Evolutionary conservation across 35 echinoderm and acorn worm species (phyloP), one percentile per base, ranked within the genome.

Genomic region (Anneissia japonica): DNA sequence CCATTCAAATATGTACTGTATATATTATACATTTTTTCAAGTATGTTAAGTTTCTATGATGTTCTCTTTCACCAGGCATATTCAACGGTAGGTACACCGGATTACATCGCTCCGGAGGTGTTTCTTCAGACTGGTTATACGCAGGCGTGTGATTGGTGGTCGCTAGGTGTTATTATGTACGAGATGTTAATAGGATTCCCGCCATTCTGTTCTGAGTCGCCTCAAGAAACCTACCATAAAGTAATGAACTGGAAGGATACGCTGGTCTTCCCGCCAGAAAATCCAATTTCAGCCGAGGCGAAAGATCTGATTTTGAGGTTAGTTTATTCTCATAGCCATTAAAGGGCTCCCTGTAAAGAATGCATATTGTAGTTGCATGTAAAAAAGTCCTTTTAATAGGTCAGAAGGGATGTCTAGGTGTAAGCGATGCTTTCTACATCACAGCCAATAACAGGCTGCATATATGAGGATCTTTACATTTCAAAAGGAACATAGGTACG

Each of bases 161-260:
- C 96, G 35, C 80, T 99, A 94, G 96, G 96, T 30, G 96, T 99
- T 35, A 93, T 99, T 84, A 94, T 99, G 92, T 99, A 99, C 33
- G 96, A 99, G 87, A 99, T 99, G 96, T 84, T 99, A 87, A 99
- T 99, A 78, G 96, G 96, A 35, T 99, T 94, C 77, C 96, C 96
- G 32, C 96, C 96, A 39, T 99, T 99, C 86, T 99, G 96, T 83
- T 99, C 96, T 0, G 96, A 99, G 90, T 94, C 91, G 0, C 96
- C 96, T 23, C 96, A 99, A 75, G 96, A 99, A 80, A 99, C 96
- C 0, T 99, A 99, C 76, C 81, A 92, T n/a, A 97, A 99, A 75
- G 96, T 99, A 39, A 99, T 99, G 83, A 90, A 91, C 77, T 99
- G 96, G 96, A 89, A 85, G 34, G 92, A 99, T 33, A 99, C 96